Evolutionary conservation across 1,140 invertebrate genomes (phyloP), one percentile per base, ranked within the genome.

Genomic region (Archivesica marissinica): DNA sequence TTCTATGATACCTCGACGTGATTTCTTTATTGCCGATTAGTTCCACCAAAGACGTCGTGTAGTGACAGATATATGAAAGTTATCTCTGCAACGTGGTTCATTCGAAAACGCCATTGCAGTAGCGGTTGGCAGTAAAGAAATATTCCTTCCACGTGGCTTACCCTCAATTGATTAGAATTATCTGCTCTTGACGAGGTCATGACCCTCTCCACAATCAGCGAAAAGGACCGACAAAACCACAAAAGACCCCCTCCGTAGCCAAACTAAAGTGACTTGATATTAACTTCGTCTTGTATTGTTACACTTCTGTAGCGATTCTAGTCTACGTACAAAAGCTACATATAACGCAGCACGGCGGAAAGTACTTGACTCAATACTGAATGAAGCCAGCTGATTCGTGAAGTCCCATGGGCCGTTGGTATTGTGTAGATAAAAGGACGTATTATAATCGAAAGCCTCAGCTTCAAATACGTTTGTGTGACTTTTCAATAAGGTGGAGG

Each of bases 121-220:
- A 64, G 25, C 61, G 25, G n/a, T 35, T 72, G 70, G 61, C 72
- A 28, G 44, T 44, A 38, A 52, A 59, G 33, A 56, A 33, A n/a
- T 72, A 81, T 81, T 30, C 20, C 30, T 72, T 81, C 47, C 54
- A 41, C 47, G 50, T 39, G 61, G 38, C 35, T 70, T 54, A 66
- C 9, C 52, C 35, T 72, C 38, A 64, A 72, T 52, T 39, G 79
- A 41, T 70, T 54, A 23, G 66, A 70, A 70, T 72, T 81, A 72
- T 54, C 64, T 81, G 79, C 66, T 72, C 64, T 70, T 81, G 79
- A 81, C 79, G 52, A 38, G 64, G 79, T 81, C 30, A 59, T 70
- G 79, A 81, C 64, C 79, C 30, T 39, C 35, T 68, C 38, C 11
- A 64, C 54, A 66, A 79, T 50, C 59, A 28, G 35, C 77, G 20